These are phyloP conservation scores for Serranus cabrilla DNA, from an alignment of 2,797 vertebrate genomes.

Conservation along the genomic window DNA sequence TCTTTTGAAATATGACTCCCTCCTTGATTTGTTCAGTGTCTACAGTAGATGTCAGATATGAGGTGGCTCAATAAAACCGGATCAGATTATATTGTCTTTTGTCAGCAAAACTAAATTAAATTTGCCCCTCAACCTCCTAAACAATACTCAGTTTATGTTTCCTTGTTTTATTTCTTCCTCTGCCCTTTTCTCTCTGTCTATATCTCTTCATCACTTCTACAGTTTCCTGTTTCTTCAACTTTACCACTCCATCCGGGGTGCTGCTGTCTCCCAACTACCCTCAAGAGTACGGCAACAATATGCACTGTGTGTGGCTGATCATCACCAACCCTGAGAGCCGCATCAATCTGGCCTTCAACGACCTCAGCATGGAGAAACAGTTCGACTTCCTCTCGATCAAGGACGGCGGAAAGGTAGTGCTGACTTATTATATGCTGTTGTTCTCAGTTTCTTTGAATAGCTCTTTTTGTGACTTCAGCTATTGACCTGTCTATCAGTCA, in stretches of 20 bases:
- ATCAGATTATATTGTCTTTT: slow-evolving; percentile 21
- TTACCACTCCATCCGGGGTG: slow-evolving; percentile 95
- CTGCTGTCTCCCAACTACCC: slow-evolving; percentile 98
- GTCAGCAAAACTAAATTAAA: slow-evolving; percentile 38
- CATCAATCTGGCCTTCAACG: slow-evolving; percentile 98
- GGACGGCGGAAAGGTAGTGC: slow-evolving; percentile 90
- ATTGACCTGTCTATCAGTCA: slow-evolving; percentile 28
- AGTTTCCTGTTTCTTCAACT: slow-evolving; percentile 99
- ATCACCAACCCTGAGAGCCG: slow-evolving; percentile 95
- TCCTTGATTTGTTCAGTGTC: slow-evolving; percentile 9
- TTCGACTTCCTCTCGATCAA: slow-evolving; percentile 98
- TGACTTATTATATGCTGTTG: slow-evolving; percentile 22
- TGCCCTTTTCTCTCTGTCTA: not conserved
- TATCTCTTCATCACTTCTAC: slow-evolving; percentile 44
- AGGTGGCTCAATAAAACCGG: slow-evolving; percentile 31
- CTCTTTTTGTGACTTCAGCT: slow-evolving; percentile 19
- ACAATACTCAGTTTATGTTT: slow-evolving; percentile 29
- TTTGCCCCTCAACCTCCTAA: slow-evolving; percentile 19
- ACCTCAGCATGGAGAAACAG: slow-evolving; percentile 98
- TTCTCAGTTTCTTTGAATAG: slow-evolving; percentile 27
- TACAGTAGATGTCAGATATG: not conserved
- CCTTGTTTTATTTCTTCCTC: slow-evolving; percentile 34
- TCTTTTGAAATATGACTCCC: slow-evolving; percentile 30
- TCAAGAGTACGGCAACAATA: slow-evolving; percentile 97
- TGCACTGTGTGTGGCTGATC: slow-evolving; percentile 99